Evolutionary conservation across 1,140 invertebrate genomes (phyloP), one percentile per base, ranked within the genome.

Genomic region (Pseudobourletiella spinata): DNA sequence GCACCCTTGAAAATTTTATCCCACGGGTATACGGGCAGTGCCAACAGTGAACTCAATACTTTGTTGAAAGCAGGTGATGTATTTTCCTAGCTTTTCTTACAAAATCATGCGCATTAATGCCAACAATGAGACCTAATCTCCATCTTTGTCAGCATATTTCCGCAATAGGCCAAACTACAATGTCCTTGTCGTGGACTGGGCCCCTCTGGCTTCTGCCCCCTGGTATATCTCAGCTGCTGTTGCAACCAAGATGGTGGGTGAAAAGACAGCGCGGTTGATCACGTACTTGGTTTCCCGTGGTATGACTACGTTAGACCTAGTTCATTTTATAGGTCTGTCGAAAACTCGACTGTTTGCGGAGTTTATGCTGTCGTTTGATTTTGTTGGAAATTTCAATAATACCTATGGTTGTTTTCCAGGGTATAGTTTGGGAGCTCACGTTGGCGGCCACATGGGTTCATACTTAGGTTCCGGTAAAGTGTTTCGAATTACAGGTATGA

Each of bases 1-100:
- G 61, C 61, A 29, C 65, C 58, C 18, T 44, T 67, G 2, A 67
- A 67, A 58, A 64, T 67, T 15, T 50, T 67, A n/a, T n/a, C 16
- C 24, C 65, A 67, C 54, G 65, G 65, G 20, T 67, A 63, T 29
- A 20, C 43, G 24, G n/a, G n/a, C 6, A 20, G n/a, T 3, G 24
- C n/a, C 18, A 46, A 16, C 24, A 22, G 43, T 11, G 43, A 22
- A 11, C 43, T 22, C 4, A 22, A 22, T 20, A 16, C 43, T 20
- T 8, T 16, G 3, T 46, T 6, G 4, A 6, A 46, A n/a, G n/a
- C 43, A 20, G 4, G 35, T 39, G n/a, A n/a, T n/a, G n/a, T 39
- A 39, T 11, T 39, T 39, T 39, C 35, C 11, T n/a, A 11, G 11
- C 35, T 11, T 39, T 11, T 11, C n/a, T 11, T 39, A 39, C n/a